phyloP scores from a whole-genome alignment of 2,888 invertebrate species.

The Balanococcus diminutus region DNA sequence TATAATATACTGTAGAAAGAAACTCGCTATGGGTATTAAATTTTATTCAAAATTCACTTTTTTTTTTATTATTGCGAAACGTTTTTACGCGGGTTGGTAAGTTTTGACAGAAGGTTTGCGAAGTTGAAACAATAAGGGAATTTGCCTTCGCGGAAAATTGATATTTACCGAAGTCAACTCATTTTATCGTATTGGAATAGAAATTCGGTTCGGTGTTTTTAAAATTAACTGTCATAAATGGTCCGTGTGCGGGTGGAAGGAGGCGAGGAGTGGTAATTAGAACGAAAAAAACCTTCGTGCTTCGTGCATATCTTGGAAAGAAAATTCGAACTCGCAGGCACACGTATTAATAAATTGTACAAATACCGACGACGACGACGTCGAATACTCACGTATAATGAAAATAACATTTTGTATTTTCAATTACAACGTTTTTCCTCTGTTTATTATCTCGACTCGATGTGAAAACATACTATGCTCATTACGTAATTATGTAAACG shows the following conservation, averaged over 20 bases:
- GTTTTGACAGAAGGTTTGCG: background rate
- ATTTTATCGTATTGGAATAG: background rate
- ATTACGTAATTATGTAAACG: slow-evolving; percentile 40
- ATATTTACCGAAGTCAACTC: background rate
- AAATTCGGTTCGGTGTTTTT: background rate
- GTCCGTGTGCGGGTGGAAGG: background rate
- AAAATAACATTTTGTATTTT: slow-evolving; percentile 25
- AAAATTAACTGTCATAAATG: background rate
- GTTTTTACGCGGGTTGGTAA: background rate
- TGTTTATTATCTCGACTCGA: slow-evolving; percentile 39
- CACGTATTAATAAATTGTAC: background rate
- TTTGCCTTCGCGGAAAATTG: background rate
- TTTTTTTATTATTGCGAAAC: background rate
- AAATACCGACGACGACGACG: too few relatives aligned
- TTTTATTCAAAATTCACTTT: background rate
- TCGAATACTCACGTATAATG: background rate
- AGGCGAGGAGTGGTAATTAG: background rate
- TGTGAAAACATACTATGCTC: slow-evolving; percentile 39
- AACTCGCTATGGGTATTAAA: background rate
- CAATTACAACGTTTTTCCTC: slow-evolving; percentile 41
- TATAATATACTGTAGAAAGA: background rate
- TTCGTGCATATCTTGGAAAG: background rate
- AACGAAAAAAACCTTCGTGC: background rate
- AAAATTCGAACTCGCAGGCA: background rate
- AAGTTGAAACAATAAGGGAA: background rate